Conservation (phyloP, 2,113 vertebrate genomes). For the Cyanoderma ruficeps region DNA sequence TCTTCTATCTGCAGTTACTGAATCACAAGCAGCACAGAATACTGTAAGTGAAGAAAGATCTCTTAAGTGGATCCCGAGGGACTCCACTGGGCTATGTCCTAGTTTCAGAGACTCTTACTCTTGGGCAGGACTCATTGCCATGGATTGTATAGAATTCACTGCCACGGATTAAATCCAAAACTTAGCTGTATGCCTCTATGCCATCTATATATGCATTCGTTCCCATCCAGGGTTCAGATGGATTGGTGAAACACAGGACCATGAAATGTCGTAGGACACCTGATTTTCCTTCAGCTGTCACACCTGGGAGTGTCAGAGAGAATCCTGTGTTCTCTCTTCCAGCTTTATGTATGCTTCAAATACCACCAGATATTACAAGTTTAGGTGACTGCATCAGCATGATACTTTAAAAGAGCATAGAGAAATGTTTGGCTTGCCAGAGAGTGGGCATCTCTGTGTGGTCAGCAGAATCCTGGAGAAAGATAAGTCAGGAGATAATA, state of each 20-base stretch:
- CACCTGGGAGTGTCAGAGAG: background rate
- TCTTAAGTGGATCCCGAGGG: background rate
- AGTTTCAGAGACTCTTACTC: background rate
- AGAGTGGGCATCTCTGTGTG: background rate
- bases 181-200: background rate
- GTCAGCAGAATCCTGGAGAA: background rate
- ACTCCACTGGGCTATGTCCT: background rate
- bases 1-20: background rate
- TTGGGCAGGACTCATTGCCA: background rate
- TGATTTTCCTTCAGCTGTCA: background rate
- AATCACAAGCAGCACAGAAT: background rate
- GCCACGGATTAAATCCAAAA: background rate
- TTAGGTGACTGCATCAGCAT: background rate
- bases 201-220: background rate
- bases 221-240: background rate
- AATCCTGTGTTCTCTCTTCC: background rate
- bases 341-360: background rate
- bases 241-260: background rate
- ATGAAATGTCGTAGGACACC: background rate
- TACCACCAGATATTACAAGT: background rate
- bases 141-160: background rate
- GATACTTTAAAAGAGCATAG: background rate
- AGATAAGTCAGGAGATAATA: background rate
- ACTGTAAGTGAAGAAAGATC: background rate
- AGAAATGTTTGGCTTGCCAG: background rate